These are phyloP conservation scores for Condylura cristata DNA, from an alignment of 2,113 vertebrate species.

Conservation along the genomic window DNA sequence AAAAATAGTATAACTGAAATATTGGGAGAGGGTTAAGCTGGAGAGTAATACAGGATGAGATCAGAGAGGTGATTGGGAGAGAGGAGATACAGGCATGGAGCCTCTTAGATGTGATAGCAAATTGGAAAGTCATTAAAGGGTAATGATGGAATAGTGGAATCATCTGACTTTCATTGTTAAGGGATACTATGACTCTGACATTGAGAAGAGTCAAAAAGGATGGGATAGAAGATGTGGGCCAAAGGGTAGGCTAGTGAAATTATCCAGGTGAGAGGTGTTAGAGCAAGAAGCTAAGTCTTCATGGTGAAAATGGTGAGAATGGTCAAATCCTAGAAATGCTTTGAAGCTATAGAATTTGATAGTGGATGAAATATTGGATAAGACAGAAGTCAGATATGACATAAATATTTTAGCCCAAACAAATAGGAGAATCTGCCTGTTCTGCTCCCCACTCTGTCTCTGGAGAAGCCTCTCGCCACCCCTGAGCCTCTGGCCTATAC, in stretches of 20 bases:
- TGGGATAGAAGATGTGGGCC: not conserved
- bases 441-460: too few relatives aligned
- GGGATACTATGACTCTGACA: not conserved
- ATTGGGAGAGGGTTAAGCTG: not conserved
- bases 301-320: not conserved
- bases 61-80: not conserved
- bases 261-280: not conserved
- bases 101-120: not conserved
- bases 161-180: not conserved
- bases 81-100: not conserved
- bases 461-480: too few relatives aligned
- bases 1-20: not conserved
- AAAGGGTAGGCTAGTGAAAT: not conserved
- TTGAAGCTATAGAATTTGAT: not conserved
- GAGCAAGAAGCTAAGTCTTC: not conserved
- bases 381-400: not conserved
- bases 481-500: too few relatives aligned
- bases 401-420: not conserved
- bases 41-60: not conserved
- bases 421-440: not conserved
- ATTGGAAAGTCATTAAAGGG: not conserved
- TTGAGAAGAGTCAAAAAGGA: not conserved
- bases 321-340: not conserved
- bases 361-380: not conserved
- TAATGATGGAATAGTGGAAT: not conserved